Conservation (phyloP, 2,888 invertebrate genomes). For the Machimus atricapillus region DNA sequence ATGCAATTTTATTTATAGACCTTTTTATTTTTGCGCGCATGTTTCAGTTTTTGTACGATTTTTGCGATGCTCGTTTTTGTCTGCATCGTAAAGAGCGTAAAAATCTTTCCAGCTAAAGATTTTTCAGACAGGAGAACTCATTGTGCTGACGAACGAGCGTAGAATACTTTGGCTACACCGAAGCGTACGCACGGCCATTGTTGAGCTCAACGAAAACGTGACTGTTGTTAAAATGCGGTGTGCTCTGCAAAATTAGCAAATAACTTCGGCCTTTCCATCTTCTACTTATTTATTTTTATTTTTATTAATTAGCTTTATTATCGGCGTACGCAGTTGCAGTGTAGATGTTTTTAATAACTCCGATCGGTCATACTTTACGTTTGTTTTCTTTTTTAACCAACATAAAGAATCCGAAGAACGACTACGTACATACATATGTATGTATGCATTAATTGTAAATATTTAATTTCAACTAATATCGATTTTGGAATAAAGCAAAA, state of each 20-base stretch:
- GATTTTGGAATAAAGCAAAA: too few species aligned
- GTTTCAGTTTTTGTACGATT: background rate
- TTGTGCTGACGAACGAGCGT: background rate
- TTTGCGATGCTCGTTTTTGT: background rate
- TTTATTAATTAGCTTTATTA: background rate
- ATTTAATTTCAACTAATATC: too few species aligned
- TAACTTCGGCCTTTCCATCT: background rate
- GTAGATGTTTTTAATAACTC: background rate
- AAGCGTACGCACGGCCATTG: conserved; percentile 25
- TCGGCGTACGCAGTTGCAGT: background rate
- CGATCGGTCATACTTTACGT: background rate
- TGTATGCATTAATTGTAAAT: too few species aligned
- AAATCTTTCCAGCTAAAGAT: background rate
- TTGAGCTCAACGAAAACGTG: conserved; percentile 6
- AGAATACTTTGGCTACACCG: background rate
- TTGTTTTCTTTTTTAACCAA: background rate
- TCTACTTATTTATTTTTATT: background rate
- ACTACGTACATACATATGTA: too few species aligned
- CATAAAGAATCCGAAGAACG: too few species aligned
- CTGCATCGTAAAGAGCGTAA: background rate
- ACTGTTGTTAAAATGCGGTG: conserved; percentile 17
- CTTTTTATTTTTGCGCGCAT: background rate
- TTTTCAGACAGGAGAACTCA: background rate
- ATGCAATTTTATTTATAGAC: background rate
- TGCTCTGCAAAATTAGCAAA: conserved; percentile 4